Evolutionary conservation across 92 coral and sea anemone species (phyloP), one percentile per base, ranked within the genome.

Genomic region (Bergia sp.): DNA sequence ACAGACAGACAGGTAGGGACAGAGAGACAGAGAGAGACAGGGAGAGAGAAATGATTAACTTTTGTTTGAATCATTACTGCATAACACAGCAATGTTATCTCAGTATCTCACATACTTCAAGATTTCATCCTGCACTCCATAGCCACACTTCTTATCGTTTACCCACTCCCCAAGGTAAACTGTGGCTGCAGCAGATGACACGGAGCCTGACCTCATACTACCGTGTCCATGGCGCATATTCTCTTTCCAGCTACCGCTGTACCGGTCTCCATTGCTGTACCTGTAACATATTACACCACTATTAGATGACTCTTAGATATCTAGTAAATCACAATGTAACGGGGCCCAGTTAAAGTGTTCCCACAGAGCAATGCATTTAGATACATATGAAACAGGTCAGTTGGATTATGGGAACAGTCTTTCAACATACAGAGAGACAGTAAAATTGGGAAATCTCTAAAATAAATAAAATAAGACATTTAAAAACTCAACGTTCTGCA

Each of bases 161-260:
- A 80, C 57, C 99, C 99, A 97, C 79, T 97, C 96, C 10, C 99
- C 99, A 75, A 96, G 94, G 90, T 94, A 95, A 41, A 97, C 91
- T 41, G 95, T 96, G 18, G 99, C 96, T 37, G 98, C 96, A 6
- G 98, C 91, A n/a, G 98, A 95, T 37, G 96, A 93, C 79, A 94
- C 42, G 36, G 96, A 88, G n/a, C 99, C 99, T 79, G 92, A 94
- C 83, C 92, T 93, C 98, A 95, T 92, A 64, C 91, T 89, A 49
- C 99, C 99, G 73, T 97, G 99, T 37, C 98, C 98, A 64, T 91
- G 93, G 40, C 98, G 95, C 89, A 90, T 87, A 89, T 88, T 93
- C 49, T 93, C 95, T 83, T 76, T 23, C 99, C 98, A 97, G 61
- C 91, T 89, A 47, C 99, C 99, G 44, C 79, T 81, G 64, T 97